Base-by-base conservation (phyloP, 2,113 vertebrate species). In the Centropristis striata region DNA sequence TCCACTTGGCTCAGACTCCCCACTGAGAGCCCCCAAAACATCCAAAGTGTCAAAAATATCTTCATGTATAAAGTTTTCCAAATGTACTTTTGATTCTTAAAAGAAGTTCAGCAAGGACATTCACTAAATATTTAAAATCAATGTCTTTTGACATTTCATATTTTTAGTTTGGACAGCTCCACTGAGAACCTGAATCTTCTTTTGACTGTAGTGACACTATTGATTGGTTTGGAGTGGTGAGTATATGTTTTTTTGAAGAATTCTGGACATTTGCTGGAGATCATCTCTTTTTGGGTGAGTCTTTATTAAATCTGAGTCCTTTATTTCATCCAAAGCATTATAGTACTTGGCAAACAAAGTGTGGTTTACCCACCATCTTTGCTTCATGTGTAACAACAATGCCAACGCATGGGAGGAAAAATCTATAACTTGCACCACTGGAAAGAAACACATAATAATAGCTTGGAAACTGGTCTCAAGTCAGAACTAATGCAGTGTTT, bases 11-110 rank as follows among this genome's bases (percentile, higher is more conserved):
- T 76, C 55, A 57, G 63, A 64, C 36, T 18, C 67, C 58, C 59
- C 20, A 55, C 83, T 78, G 80, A 67, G 82, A 82, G 60, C 55
- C 59, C 76, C 78, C 21, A 65, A 80, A 70, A 81, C 58, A 74
- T 61, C 36, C 28, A 60, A 63, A 65, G 37, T 36, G 44, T 77
- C 39, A 75, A 71, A 78, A 85, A 75, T 75, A 82, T 60, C 27
- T 71, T 53, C 11, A 36, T 73, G 46, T 37, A 23, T 47, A 61
- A 74, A 79, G 16, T 28, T 51, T 75, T 7, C 16, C 64, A 64
- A 65, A 68, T 76, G 28, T 54, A 47, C n/a, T 59, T 32, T 42
- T 58, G 59, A 53, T 54, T 21, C 28, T 66, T 42, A 46, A 21
- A 74, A 57, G 36, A 47, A 42, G 16, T 50, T 46, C 63, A 59